Conservation (phyloP, 2,888 invertebrate species). For the Melanostoma mellinum region DNA sequence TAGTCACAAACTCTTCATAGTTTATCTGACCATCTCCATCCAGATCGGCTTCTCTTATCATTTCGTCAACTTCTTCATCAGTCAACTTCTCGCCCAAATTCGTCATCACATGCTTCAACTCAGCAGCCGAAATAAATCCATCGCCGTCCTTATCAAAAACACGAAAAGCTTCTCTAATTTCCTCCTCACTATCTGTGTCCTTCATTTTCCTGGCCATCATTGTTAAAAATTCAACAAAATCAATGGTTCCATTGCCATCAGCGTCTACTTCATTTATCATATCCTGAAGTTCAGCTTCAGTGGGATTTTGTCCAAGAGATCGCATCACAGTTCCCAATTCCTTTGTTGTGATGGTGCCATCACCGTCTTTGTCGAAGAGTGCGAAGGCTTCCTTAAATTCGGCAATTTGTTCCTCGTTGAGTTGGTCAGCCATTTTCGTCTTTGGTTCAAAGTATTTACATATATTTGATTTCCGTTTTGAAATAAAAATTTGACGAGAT, state of each 20-base stretch:
- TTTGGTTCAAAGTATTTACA: not conserved
- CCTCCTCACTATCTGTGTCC: constrained; percentile 98
- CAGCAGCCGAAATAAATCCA: constrained; percentile 98
- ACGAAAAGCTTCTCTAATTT: constrained; percentile 98
- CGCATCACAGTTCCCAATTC: constrained; percentile 98
- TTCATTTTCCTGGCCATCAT: constrained; percentile 99
- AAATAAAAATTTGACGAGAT: no score
- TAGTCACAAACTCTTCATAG: constrained; percentile 92
- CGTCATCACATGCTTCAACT: constrained; percentile 98
- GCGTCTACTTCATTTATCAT: constrained; percentile 98
- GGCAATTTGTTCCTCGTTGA: constrained; percentile 98
- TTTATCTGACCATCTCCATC: constrained; percentile 97
- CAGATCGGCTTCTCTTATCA: constrained; percentile 99
- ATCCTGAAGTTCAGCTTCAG: constrained; percentile 97
- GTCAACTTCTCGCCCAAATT: constrained; percentile 99
- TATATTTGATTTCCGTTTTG: no score
- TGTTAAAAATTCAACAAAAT: constrained; percentile 98
- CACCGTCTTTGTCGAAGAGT: constrained; percentile 98
- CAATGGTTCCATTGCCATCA: constrained; percentile 96
- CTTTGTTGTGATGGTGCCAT: constrained; percentile 98
- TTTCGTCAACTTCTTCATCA: constrained; percentile 99
- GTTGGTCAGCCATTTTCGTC: constrained; percentile 85
- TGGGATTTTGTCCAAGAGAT: constrained; percentile 97
- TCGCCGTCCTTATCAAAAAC: constrained; percentile 99
- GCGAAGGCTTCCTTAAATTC: constrained; percentile 99